These are phyloP conservation scores for Pristionchus arcanus DNA, from an alignment of 2,888 invertebrate species.

Conservation along the genomic window DNA sequence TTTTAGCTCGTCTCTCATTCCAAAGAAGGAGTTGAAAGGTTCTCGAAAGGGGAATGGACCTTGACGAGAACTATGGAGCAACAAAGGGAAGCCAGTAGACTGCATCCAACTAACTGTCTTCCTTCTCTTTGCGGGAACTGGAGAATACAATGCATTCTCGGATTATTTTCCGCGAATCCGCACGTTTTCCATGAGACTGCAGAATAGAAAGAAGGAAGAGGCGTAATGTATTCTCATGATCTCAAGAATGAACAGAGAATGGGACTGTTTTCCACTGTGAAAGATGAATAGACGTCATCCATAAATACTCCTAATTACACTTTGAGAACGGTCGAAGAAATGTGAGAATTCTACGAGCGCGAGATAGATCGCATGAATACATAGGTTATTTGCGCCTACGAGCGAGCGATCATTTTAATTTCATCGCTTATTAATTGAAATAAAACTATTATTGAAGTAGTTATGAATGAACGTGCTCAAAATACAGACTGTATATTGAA, in stretches of 20 bases:
- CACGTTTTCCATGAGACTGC: background rate
- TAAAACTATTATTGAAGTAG: background rate
- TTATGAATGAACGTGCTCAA: background rate
- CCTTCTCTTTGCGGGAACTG: background rate
- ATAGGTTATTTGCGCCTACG: background rate
- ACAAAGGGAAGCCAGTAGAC: background rate
- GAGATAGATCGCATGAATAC: background rate
- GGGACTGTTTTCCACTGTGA: background rate
- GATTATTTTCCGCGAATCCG: background rate
- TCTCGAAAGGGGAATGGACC: constrained; percentile 1
- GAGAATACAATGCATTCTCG: background rate
- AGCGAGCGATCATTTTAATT: background rate
- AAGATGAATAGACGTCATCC: background rate
- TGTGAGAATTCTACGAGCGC: background rate
- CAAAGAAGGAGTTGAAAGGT: background rate
- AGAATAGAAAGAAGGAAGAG: background rate
- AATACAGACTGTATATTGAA: background rate
- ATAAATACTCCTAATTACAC: background rate
- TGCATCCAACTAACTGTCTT: background rate
- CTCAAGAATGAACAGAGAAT: background rate
- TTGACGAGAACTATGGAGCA: background rate
- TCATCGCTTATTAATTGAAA: background rate
- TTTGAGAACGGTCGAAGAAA: background rate
- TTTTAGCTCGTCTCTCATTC: background rate
- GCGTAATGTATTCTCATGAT: background rate